A percentile compares a stretch with the other conserved stretches of the same genome.
These are phyloP conservation scores for Botia kubotai DNA, from an alignment of 2,797 vertebrate species.

Conservation along the genomic window DNA sequence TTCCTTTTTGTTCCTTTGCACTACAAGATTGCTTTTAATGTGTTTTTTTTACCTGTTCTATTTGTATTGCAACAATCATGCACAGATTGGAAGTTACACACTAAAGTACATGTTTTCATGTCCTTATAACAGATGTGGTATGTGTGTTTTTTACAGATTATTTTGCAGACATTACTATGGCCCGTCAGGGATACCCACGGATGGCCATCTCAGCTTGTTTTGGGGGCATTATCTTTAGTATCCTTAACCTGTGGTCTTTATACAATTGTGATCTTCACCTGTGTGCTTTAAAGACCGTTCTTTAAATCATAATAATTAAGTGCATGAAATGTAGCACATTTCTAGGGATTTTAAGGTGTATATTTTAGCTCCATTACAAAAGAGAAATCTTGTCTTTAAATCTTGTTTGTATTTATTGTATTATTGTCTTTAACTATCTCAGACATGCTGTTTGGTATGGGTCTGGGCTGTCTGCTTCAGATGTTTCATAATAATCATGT, in stretches of 20 bases:
- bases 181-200: slow-evolving; percentile 92
- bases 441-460: slow-evolving; percentile 95
- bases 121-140: background rate
- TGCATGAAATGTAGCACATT: background rate
- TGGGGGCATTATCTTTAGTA: slow-evolving; percentile 98
- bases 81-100: background rate
- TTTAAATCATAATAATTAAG: background rate
- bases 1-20: too few species aligned
- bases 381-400: background rate
- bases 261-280: background rate
- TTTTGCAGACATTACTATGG: slow-evolving; percentile 92
- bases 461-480: slow-evolving; percentile 89
- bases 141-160: slow-evolving; percentile 74
- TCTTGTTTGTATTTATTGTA: background rate
- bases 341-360: background rate
- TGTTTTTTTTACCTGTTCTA: background rate
- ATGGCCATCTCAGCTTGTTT: slow-evolving; percentile 99
- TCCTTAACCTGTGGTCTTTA: slow-evolving; percentile 76
- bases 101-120: background rate
- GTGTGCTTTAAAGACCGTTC: background rate
- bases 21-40: background rate
- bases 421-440: slow-evolving; percentile 41
- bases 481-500: slow-evolving; percentile 72
- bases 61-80: background rate
- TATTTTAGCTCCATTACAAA: background rate